These are phyloP conservation scores for Limnephilus lunatus DNA, from an alignment of 2,888 invertebrate genomes.

Conservation along the genomic window DNA sequence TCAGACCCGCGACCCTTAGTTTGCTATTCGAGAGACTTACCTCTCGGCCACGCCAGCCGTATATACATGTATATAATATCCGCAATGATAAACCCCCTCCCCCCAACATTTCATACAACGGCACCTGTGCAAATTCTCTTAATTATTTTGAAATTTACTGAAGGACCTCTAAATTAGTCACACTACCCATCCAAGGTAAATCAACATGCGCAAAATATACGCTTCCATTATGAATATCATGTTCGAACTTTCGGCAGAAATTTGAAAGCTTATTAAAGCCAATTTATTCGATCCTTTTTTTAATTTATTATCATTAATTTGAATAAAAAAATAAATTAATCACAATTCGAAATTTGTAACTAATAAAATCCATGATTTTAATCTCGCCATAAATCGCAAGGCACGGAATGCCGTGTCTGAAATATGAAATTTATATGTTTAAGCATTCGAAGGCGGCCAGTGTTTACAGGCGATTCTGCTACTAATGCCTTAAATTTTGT, in stretches of 20 bases:
- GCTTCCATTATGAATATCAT: neutral
- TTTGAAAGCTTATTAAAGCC: neutral
- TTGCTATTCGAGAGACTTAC: too few relatives aligned
- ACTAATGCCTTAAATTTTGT: conserved; percentile 51
- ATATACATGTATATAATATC: too few relatives aligned
- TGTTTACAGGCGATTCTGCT: conserved; percentile 47
- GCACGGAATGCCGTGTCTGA: conserved; percentile 45
- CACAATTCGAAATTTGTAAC: neutral
- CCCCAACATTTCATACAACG: too few relatives aligned
- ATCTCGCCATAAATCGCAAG: conserved; percentile 37
- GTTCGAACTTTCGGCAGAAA: neutral
- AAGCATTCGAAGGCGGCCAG: conserved; percentile 38
- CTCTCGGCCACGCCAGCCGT: too few relatives aligned
- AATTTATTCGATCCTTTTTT: neutral
- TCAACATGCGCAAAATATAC: neutral
- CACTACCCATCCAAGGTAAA: neutral
- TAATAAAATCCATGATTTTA: conserved; percentile 30
- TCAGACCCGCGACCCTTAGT: too few relatives aligned
- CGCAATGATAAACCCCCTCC: too few relatives aligned
- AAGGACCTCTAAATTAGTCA: neutral
- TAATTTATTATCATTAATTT: neutral
- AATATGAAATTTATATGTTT: conserved; percentile 47
- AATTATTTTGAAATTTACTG: too few relatives aligned
- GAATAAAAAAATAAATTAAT: conserved; percentile 2
- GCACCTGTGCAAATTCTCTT: too few relatives aligned